Evolutionary conservation across 2,113 vertebrate species (phyloP).

Genomic region (Carassius gibelio): DNA sequence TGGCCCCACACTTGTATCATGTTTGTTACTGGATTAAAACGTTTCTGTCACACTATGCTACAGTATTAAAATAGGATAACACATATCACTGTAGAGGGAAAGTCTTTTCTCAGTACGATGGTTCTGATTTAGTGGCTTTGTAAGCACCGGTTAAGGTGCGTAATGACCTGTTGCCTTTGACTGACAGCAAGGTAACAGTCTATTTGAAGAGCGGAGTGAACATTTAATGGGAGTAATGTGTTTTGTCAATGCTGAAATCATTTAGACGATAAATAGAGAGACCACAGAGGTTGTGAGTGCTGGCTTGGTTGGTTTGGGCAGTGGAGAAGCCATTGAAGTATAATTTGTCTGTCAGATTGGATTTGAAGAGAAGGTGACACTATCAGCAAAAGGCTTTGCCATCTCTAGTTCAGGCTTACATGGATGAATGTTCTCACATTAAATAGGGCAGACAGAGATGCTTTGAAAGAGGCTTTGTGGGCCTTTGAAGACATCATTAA

Average conservation of each 20-base stretch:
- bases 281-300: background rate
- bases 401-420: background rate
- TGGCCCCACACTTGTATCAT: constrained; percentile 28
- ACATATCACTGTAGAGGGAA: background rate
- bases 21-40: constrained; percentile 10
- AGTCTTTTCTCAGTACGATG: background rate
- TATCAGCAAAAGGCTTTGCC: constrained; percentile 24
- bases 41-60: background rate
- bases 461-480: constrained; percentile 15
- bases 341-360: constrained; percentile 58
- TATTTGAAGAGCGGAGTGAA: constrained; percentile 46
- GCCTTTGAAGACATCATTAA: background rate
- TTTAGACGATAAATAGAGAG: constrained; percentile 57
- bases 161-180: constrained; percentile 52
- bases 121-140: constrained; percentile 46
- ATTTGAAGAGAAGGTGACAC: constrained; percentile 52
- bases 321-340: constrained; percentile 37
- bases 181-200: constrained; percentile 49
- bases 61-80: background rate
- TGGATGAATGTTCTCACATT: background rate
- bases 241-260: constrained; percentile 60
- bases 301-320: constrained; percentile 41
- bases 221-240: constrained; percentile 60
- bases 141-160: background rate
- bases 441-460: background rate